Base-by-base conservation (phyloP, 2,888 invertebrate species). In the Mythimna impura region DNA sequence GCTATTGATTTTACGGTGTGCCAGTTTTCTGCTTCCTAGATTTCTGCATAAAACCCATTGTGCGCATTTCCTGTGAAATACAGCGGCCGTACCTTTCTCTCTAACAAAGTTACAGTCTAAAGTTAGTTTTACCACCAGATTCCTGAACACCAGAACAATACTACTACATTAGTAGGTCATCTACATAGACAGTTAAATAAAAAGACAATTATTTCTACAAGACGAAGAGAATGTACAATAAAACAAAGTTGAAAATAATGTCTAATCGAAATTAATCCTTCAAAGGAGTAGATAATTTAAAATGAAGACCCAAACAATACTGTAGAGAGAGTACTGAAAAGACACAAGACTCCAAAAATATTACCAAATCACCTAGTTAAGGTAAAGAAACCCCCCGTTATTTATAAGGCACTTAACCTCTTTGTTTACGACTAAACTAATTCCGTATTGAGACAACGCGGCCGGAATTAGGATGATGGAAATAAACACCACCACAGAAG, bases 361-460 rank as follows among this genome's bases (percentile, higher is more conserved):
- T 86, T 85, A 78, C 68, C 50, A 67, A 76, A 81, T 79, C 70
- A 80, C 74, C 78, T 82, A 80, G 78, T 77, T 84, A 83, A 90
- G 89, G 90, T 89, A 89, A 87, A 85, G 90, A 86, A 89, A 87
- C 87, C 87, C 87, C 81, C 84, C 73, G 87, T 89, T 92, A 93
- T 93, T 93, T 92, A 87, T 85, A 90, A 89, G 89, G 88, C 91
- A 90, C 91, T 92, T 92, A 93, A 92, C 90, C 91, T 92, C 91
- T 89, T 93, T 93, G 92, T 93, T 93, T 93, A 93, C 91, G 91
- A 91, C 88, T 83, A 85, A 83, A 88, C 91, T 92, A 90, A 92
- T 90, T 92, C 89, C 75, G 91, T 90, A 89, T 89, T 90, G 84
- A 86, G 87, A 85, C 88, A 87, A 79, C 77, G 81, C 70, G 79